Evolutionary conservation across 2,797 vertebrate species (phyloP), one percentile per base, ranked within the genome.

Genomic region (Chromis chromis): DNA sequence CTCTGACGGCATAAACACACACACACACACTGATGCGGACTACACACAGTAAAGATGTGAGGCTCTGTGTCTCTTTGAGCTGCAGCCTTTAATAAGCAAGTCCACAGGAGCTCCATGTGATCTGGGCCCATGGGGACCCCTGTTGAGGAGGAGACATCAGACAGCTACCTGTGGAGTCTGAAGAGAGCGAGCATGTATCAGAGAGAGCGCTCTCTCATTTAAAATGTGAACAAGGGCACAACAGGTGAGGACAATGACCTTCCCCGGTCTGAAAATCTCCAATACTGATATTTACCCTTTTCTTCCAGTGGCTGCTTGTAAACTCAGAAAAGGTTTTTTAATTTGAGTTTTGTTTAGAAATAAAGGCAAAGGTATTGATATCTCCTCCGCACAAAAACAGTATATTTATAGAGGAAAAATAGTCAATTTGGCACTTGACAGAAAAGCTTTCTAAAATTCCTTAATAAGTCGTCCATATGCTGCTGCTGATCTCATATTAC

Each of bases 71-170:
- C 25, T 65, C 81, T 89, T 87, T 81, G 84, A 86, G 83, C 77
- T 60, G 57, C 64, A 75, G 82, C 71, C 82, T 90, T 86, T 89
- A 84, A 91, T 89, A 84, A 81, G 72, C 58, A 64, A 83, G 83
- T 88, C 85, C 70, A 70, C 79, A 49, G 76, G 75, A 86, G 81
- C 61, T 60, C 36, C 53, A 60, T 88, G 83, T 86, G 82, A 89
- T 88, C 83, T 71, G 65, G 66, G 61, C 70, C 77, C 77, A 52
- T 25, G 14, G 87, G 83, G 81, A 75, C 65, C 40, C 77, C 82
- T 48, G 74, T 16, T 40, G 85, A 77, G 89, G 53, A 21, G 70
- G 61, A 87, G 65, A 85, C 82, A 89, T 88, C 91, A 91, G 76
- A 88, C 64, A 63, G 81, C 64, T 68, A 90, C 79, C 84, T 88